Conservation (phyloP, 2,888 invertebrate genomes). For the Ochropacha duplaris region DNA sequence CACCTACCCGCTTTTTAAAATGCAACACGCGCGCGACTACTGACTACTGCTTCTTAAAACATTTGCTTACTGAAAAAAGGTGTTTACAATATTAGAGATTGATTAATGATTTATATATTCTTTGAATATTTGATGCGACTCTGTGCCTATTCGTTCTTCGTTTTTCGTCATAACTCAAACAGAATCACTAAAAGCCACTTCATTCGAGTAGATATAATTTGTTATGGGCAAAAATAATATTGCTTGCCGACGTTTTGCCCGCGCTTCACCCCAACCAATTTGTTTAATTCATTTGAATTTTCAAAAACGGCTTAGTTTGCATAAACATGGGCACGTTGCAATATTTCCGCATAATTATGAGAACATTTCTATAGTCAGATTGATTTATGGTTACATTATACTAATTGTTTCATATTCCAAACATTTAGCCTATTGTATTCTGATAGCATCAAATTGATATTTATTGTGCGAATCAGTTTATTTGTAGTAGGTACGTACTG, state of each 20-base stretch:
- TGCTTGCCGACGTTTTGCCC: background rate
- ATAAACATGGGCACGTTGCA: slow-evolving; percentile 71
- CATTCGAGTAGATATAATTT: slow-evolving; percentile 1
- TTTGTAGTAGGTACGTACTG: background rate
- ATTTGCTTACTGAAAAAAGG: background rate
- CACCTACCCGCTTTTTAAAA: slow-evolving; percentile 50
- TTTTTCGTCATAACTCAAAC: background rate
- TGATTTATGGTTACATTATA: slow-evolving; percentile 75
- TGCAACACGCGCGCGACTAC: slow-evolving; percentile 74
- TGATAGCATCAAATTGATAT: slow-evolving; percentile 56
- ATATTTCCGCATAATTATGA: slow-evolving; percentile 55
- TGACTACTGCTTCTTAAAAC: slow-evolving; percentile 48
- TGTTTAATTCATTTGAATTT: slow-evolving; percentile 52
- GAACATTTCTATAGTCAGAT: slow-evolving; percentile 47
- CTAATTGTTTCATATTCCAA: slow-evolving; percentile 55
- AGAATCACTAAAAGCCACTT: background rate
- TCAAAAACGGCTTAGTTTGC: slow-evolving; percentile 56
- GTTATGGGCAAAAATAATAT: background rate
- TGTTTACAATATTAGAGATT: too few species aligned
- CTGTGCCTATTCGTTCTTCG: too few species aligned
- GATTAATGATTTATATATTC: too few species aligned
- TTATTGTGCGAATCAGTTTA: slow-evolving; percentile 27
- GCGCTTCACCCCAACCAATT: slow-evolving; percentile 44
- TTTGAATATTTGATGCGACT: too few species aligned
- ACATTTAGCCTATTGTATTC: slow-evolving; percentile 46